Evolutionary conservation across 2,113 vertebrate genomes (phyloP).

Genomic region (Actenoides lindsayi): DNA sequence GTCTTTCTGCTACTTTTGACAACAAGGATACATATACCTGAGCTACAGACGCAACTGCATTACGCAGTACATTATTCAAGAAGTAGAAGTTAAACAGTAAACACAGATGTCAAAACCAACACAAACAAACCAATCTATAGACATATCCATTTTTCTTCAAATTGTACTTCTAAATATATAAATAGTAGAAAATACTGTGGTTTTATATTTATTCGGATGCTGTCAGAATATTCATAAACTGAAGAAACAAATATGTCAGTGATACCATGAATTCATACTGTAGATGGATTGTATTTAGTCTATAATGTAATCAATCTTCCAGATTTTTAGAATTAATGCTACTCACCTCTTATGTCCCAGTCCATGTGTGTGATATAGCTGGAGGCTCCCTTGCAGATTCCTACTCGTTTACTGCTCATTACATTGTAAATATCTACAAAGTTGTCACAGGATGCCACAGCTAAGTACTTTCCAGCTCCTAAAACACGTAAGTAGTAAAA

Average conservation of each 20-base stretch:
- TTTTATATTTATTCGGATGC: neutral
- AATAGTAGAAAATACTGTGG: neutral
- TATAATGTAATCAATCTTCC: neutral
- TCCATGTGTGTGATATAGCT: constrained; percentile 96
- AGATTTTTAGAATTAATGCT: neutral
- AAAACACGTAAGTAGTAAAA: constrained; percentile 32
- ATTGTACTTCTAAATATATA: neutral
- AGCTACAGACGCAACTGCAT: neutral
- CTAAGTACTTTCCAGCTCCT: constrained; percentile 95
- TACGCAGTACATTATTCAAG: neutral
- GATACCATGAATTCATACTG: neutral
- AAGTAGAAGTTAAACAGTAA: neutral
- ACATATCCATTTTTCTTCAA: neutral
- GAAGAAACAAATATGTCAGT: neutral
- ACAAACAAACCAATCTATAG: neutral
- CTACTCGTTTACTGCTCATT: constrained; percentile 96
- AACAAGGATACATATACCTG: neutral
- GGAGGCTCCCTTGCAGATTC: constrained; percentile 93
- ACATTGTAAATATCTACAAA: constrained; percentile 98
- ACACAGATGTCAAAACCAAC: neutral
- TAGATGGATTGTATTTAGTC: neutral
- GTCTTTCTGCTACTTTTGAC: neutral
- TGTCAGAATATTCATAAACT: neutral
- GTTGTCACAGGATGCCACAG: constrained; percentile 93
- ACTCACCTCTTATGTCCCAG: constrained; percentile 93